Evolutionary conservation across 2,888 invertebrate species (phyloP).

Genomic region (Neria commutata): DNA sequence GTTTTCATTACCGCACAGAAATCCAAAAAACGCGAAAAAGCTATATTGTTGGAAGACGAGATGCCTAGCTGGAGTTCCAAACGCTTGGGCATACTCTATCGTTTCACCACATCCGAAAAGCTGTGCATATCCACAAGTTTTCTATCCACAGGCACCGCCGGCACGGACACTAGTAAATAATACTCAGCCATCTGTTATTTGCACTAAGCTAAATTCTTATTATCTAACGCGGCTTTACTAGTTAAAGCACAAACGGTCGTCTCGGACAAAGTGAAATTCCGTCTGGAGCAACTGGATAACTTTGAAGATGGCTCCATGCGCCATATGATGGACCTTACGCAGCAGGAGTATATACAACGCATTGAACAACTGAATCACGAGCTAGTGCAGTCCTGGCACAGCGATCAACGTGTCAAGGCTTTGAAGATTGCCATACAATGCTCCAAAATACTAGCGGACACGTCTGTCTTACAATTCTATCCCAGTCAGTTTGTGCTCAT

Average conservation of each 20-base stretch:
- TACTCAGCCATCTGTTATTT: neutral
- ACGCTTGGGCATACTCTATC: conserved; percentile 79
- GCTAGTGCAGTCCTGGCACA: conserved; percentile 89
- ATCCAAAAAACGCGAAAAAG: conserved; percentile 40
- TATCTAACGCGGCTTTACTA: conserved; percentile 65
- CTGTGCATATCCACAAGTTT: conserved; percentile 90
- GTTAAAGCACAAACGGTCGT: conserved; percentile 82
- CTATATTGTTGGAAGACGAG: conserved; percentile 56
- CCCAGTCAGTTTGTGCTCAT: conserved; percentile 97
- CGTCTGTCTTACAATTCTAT: conserved; percentile 91
- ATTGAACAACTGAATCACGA: conserved; percentile 92
- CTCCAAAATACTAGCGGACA: conserved; percentile 89
- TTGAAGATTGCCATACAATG: conserved; percentile 97
- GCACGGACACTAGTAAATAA: conserved; percentile 69
- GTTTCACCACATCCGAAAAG: conserved; percentile 93
- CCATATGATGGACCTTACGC: conserved; percentile 87
- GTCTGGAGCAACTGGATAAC: conserved; percentile 92
- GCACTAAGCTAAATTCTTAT: neutral
- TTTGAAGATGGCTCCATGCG: conserved; percentile 89
- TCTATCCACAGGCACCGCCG: conserved; percentile 63
- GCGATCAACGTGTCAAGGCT: conserved; percentile 93
- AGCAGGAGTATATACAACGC: conserved; percentile 87
- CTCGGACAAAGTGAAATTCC: conserved; percentile 82
- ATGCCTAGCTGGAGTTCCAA: conserved; percentile 77
- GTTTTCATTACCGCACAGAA: too few relatives aligned